phyloP scores from a whole-genome alignment of 2,797 vertebrate species.

The Pangasius macronema region DNA sequence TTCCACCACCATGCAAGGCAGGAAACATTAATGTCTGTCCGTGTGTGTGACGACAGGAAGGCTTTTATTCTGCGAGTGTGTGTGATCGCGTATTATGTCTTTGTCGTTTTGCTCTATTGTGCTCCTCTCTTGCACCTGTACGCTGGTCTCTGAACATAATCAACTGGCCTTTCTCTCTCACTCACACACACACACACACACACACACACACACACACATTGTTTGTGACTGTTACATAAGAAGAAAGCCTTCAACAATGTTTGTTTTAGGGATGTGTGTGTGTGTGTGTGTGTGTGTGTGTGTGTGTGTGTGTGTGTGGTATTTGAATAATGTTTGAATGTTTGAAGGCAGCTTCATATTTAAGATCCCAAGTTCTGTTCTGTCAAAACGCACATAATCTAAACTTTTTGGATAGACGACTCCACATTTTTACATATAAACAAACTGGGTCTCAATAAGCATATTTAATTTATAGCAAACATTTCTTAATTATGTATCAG shows the following conservation, averaged over 20 bases:
- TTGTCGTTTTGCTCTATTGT: slow-evolving; percentile 40
- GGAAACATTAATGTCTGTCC: slow-evolving; percentile 68
- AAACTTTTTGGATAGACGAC: background rate
- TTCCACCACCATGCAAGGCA: slow-evolving; percentile 84
- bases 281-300: background rate
- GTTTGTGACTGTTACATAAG: slow-evolving; percentile 18
- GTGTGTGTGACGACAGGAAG: slow-evolving; percentile 52
- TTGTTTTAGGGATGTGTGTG: slow-evolving; percentile 3
- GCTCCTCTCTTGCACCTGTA: slow-evolving; percentile 63
- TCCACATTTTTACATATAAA: background rate
- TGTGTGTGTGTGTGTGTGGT: background rate
- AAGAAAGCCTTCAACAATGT: slow-evolving; percentile 31
- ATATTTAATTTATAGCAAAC: background rate
- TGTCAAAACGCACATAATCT: background rate
- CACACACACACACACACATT: background rate
- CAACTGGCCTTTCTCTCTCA: slow-evolving; percentile 59
- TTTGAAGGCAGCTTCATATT: background rate
- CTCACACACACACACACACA: background rate
- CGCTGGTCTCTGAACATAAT: slow-evolving; percentile 58
- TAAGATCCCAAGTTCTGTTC: background rate
- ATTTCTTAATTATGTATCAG: background rate
- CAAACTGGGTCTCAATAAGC: background rate
- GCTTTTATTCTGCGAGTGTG: slow-evolving; percentile 49
- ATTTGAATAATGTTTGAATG: background rate
- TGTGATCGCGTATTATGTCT: slow-evolving; percentile 43